Base-by-base conservation (phyloP, 2,888 invertebrate genomes). In the Tortrix viridana region DNA sequence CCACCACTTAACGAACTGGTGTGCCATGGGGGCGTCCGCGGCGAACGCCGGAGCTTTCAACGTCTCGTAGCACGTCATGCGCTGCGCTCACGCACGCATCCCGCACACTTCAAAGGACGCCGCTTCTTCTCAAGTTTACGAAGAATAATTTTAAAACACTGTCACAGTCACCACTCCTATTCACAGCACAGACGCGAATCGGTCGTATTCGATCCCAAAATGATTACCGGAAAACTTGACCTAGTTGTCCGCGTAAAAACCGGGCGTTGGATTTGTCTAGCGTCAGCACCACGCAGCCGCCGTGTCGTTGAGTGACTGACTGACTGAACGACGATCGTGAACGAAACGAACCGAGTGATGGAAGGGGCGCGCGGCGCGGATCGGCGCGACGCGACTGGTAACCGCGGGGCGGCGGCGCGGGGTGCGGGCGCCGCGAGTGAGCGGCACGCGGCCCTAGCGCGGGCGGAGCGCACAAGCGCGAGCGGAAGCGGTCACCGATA, bases 1-100 rank as follows among this genome's bases (percentile, higher is more conserved):
- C 95, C 95, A 95, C 95, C 95, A 95, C 93, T 94, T 94, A 89
- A 95, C 94, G 85, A 95, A 93, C 93, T 95, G 95, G 92, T 94
- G 94, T 90, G 95, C 95, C 95, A 95, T 95, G 93, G 93, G 94
- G 92, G 89, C 91, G 91, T 88, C 89, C 80, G 86, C 87, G 86
- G 87, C 89, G 85, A 91, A 86, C 90, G 92, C 92, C 91, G 92
- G 85, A 87, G 89, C 83, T 90, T 89, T 91, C 86, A 92, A 81
- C 86, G 91, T 89, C 88, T 92, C 92, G 92, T 92, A 92, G 91
- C 92, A 92, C 91, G 92, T 92, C 92, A 92, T 92, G 88, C 91
- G 89, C 90, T 91, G 91, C 91, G 91, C 92, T 92, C 91, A 92
- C 92, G 92, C 91, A 91, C 89, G 86, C 91, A 92, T 91, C 90